Base-by-base conservation (phyloP, 1,140 invertebrate species). In the Musca domestica region DNA sequence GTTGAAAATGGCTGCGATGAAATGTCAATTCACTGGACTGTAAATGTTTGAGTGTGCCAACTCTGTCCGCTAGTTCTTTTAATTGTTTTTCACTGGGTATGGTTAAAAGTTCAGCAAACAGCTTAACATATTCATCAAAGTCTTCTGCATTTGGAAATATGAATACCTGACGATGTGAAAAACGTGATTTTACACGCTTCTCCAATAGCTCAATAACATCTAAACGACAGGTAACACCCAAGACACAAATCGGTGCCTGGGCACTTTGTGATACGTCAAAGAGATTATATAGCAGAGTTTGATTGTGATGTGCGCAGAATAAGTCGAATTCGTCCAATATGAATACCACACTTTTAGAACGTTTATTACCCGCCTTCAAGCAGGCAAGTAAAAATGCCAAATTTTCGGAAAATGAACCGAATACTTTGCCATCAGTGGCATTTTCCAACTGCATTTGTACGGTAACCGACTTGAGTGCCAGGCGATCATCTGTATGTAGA, bases 291-390 rank as follows among this genome's bases (percentile, higher is more conserved):
- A 98, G 80, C 17, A 98, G 80, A 0, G 93, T 95, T 84, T 98
- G 96, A 82, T 95, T 96, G 56, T 90, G 88, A 76, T 96, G 95
- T 19, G 86, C 84, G 76, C 94, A 95, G 82, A 98, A 98, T 63
- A 95, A 84, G 83, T 98, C 93, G 83, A 98, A 96, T 76, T 97
- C 93, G 64, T 98, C 95, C 25, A 98, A 82, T 23, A 98, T 84
- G 74, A 98, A 95, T 46, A 98, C 84, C 34, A 96, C 87, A 69
- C 94, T 92, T 75, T 91, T 91, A 84, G 74, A 83, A 64, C 82
- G 74, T 86, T 85, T 83, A 84, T 88, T 85, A 30, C 93, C 94
- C 61, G 87, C 88, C 74, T 89, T 90, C 1, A 98, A 83, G 75
- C 92, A 92, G 56, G 90, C 88, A 22, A 97, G 83, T 0, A 98